phyloP scores from a whole-genome alignment of 2,797 vertebrate genomes.

The Spinus olivaceus region DNA sequence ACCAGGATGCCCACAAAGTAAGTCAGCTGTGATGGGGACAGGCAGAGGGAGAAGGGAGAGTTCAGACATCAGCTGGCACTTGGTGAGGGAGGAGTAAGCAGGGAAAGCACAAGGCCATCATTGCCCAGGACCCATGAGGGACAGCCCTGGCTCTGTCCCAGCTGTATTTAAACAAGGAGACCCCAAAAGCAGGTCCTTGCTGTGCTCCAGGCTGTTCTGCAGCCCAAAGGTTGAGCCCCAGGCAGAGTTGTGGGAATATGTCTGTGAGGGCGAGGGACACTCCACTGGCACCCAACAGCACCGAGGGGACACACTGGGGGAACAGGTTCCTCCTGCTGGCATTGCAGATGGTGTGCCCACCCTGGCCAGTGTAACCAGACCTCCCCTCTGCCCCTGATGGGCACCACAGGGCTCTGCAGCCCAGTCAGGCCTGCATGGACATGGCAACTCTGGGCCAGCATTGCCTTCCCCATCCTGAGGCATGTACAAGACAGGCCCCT shows the following conservation, averaged over 20 bases:
- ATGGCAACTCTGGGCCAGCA: background rate
- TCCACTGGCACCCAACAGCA: background rate
- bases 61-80: background rate
- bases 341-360: background rate
- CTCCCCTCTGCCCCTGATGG: background rate
- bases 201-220: background rate
- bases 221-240: background rate
- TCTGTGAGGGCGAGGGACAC: background rate
- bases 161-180: background rate
- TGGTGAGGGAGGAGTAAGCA: background rate
- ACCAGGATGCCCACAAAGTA: constrained; percentile 88
- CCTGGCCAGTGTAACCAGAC: background rate
- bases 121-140: fast-evolving
- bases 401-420: background rate
- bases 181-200: background rate
- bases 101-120: background rate
- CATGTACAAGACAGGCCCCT: background rate
- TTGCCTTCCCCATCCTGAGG: background rate
- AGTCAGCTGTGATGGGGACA: constrained; percentile 76
- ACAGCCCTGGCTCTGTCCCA: background rate
- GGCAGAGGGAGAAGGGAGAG: background rate
- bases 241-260: background rate
- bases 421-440: background rate
- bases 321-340: background rate
- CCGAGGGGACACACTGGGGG: fast-evolving